Conservation (phyloP, 2,113 vertebrate genomes). For the Percina caprodes region DNA sequence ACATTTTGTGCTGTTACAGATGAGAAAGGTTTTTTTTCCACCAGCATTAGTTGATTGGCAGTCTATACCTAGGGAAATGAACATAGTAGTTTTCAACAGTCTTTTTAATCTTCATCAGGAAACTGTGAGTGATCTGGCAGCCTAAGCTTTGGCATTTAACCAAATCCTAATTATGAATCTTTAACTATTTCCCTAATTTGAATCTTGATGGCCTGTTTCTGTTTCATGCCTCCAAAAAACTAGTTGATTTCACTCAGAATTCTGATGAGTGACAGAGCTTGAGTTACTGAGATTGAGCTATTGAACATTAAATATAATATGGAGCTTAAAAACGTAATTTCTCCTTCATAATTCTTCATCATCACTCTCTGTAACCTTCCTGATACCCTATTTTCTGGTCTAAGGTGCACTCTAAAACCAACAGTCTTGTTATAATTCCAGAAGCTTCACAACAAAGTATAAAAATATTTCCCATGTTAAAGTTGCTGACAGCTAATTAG, state of each 20-base stretch:
- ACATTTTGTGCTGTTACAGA: slow-evolving; percentile 7
- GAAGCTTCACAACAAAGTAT: background rate
- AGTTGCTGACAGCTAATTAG: slow-evolving; percentile 5
- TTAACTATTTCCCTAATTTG: background rate
- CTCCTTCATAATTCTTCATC: background rate
- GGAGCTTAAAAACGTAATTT: background rate
- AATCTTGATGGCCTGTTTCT: background rate
- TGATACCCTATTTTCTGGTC: background rate
- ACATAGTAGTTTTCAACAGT: background rate
- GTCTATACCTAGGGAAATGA: slow-evolving; percentile 14
- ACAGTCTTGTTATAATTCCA: background rate
- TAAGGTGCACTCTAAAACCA: background rate
- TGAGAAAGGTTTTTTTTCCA: background rate
- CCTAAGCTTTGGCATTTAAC: slow-evolving; percentile 6
- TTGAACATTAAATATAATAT: no score
- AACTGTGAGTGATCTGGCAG: slow-evolving; percentile 31
- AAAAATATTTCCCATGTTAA: background rate
- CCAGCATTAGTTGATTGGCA: slow-evolving; percentile 21
- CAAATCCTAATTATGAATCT: background rate
- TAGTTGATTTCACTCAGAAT: background rate
- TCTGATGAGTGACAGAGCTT: background rate
- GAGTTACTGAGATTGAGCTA: background rate
- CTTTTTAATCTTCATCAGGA: slow-evolving; percentile 43
- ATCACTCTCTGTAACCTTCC: background rate
- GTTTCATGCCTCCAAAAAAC: background rate